Base-by-base conservation (phyloP, 2,888 invertebrate species). In the Timandra comae region DNA sequence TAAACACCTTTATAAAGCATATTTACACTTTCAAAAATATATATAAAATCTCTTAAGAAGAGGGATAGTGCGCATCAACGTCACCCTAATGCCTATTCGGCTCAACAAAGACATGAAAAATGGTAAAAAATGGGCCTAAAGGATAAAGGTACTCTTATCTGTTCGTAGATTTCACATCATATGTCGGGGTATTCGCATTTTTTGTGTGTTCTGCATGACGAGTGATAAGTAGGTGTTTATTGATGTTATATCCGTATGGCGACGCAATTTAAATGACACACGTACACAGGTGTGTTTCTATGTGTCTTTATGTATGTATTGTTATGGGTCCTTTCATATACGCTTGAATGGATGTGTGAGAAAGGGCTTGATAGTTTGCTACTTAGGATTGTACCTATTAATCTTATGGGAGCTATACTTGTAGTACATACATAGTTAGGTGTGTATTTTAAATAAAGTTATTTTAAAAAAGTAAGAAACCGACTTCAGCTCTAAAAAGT, bases 71-170 rank as follows among this genome's bases (percentile, higher is more conserved):
- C 41, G 43, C 46, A 49, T 49, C 49, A 43, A 55, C 58, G 66
- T 62, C 72, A 66, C 77, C 74, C 75, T 74, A 66, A 74, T 72
- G 67, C 71, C 70, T 74, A 72, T 63, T 66, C 62, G 45, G 51
- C 56, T 59, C 71, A 74, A 81, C 81, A 79, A 82, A 79, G 78
- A 62, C 74, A 68, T 81, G 80, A 81, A 79, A 81, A 82, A 82
- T 81, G 79, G 77, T 69, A 63, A 66, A 60, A 59, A 63, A 65
- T 66, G 68, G 68, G 64, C 63, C 74, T 64, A 80, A 72, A 61
- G 77, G 75, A 80, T 79, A 64, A 73, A 76, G 69, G 76, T 71
- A 67, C 61, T 63, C 70, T 79, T 79, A 79, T 79, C 78, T 78
- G 65, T 61, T 61, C 52, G 59, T 56, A 63, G 64, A 68, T 72